Evolutionary conservation across 2,888 invertebrate species (phyloP).

Genomic region (Melieria picta): DNA sequence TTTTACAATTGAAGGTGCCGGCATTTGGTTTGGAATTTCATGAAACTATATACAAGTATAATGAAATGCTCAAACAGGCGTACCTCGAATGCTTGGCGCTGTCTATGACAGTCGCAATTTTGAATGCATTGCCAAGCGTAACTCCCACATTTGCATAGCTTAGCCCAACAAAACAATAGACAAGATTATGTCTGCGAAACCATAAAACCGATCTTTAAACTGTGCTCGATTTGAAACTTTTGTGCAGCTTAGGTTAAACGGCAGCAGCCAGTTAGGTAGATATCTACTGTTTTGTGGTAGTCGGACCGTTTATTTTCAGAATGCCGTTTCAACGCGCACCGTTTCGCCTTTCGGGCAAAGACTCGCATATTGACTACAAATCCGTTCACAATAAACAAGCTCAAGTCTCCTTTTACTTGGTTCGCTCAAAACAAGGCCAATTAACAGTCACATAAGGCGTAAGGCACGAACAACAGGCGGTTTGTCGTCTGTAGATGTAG

Average conservation of each 20-base stretch:
- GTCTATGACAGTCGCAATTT: background rate
- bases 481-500: too few species aligned
- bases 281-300: too few species aligned
- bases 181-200: slow-evolving; percentile 10
- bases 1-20: too few species aligned
- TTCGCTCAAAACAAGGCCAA: slow-evolving; percentile 42
- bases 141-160: slow-evolving; percentile 27
- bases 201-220: slow-evolving; percentile 33
- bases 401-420: slow-evolving; percentile 10
- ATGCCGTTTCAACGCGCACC: background rate
- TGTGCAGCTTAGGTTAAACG: too few species aligned
- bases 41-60: too few species aligned
- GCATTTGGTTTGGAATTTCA: too few species aligned
- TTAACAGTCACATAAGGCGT: slow-evolving; percentile 33
- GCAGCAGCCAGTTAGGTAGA: too few species aligned
- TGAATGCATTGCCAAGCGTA: slow-evolving; percentile 27
- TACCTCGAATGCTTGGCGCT: background rate
- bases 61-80: too few species aligned
- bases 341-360: slow-evolving; percentile 15
- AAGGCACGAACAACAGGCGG: slow-evolving; percentile 9
- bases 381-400: slow-evolving; percentile 9
- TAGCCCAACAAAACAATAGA: slow-evolving; percentile 34
- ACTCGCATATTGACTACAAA: slow-evolving; percentile 13
- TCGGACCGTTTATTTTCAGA: too few species aligned
- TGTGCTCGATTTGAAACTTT: slow-evolving; percentile 11